Percentiles rank a stretch among this genome's conserved stretches.
These are phyloP conservation scores for Planiliza haematocheilus DNA, from an alignment of 2,113 vertebrate species.

Conservation along the genomic window DNA sequence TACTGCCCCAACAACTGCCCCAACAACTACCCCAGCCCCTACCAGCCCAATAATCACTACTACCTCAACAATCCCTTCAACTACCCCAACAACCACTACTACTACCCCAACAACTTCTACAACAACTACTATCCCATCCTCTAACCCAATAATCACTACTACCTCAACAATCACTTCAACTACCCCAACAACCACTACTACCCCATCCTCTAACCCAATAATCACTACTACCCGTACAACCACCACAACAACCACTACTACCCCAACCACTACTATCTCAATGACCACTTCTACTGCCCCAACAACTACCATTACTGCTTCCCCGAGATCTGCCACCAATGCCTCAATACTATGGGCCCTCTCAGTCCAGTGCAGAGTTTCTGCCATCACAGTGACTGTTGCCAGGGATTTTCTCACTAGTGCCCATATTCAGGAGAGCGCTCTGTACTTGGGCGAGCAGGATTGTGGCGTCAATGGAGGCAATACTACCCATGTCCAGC, in stretches of 20 bases:
- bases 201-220: neutral
- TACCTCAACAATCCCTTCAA: neutral
- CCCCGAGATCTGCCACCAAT: neutral
- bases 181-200: neutral
- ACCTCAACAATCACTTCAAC: neutral
- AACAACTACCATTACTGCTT: neutral
- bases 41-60: neutral
- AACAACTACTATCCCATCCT: neutral
- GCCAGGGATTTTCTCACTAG: conserved; percentile 81
- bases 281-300: too few relatives aligned
- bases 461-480: conserved; percentile 79
- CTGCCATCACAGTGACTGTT: conserved; percentile 81
- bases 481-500: conserved; percentile 82
- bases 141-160: neutral
- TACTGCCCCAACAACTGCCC: neutral
- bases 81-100: neutral
- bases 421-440: conserved; percentile 75
- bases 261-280: neutral
- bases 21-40: neutral
- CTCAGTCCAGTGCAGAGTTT: conserved; percentile 81
- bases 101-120: neutral
- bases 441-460: conserved; percentile 86
- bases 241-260: neutral
- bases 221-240: neutral
- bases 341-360: conserved; percentile 34